phyloP scores from a whole-genome alignment of 2,797 vertebrate species.

The Holocentrus rufus region DNA sequence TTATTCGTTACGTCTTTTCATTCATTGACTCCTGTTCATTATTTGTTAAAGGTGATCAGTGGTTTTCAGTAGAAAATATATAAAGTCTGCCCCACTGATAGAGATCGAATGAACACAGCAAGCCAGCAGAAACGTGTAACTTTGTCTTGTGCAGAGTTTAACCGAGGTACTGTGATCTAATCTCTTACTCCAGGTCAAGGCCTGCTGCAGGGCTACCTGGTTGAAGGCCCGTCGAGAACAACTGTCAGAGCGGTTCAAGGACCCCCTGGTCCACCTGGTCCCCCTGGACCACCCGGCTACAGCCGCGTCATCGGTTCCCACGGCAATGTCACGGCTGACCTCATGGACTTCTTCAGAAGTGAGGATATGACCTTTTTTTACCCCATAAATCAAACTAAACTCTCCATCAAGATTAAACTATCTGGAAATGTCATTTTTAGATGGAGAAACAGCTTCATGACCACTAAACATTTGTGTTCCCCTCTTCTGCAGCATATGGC shows the following conservation, averaged over 20 bases:
- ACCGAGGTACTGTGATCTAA: not conserved
- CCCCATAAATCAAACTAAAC: constrained; percentile 2
- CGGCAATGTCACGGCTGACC: constrained; percentile 93
- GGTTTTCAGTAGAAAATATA: no score
- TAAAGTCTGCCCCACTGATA: no score
- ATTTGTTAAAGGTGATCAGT: no score
- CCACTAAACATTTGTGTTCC: constrained; percentile 26
- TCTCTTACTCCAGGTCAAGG: constrained; percentile 83
- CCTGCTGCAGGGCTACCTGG: constrained; percentile 87
- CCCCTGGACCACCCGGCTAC: constrained; percentile 85
- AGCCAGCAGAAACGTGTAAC: not conserved
- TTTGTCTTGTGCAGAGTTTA: not conserved
- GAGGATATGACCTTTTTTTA: constrained; percentile 64
- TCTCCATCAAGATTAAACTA: constrained; percentile 20
- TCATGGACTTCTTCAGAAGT: constrained; percentile 97
- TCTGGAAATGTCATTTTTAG: constrained; percentile 6
- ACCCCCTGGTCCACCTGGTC: constrained; percentile 82
- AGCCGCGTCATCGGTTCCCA: constrained; percentile 91
- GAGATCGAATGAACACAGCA: not conserved
- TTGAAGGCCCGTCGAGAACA: constrained; percentile 66
- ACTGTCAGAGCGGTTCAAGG: constrained; percentile 81
- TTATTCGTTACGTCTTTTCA: no score
- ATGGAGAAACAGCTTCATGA: constrained; percentile 36
- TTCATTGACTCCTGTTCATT: no score
- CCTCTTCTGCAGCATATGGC: constrained; percentile 84